phyloP scores from a whole-genome alignment of 2,888 invertebrate species.

The Ceratothoa steindachneri region DNA sequence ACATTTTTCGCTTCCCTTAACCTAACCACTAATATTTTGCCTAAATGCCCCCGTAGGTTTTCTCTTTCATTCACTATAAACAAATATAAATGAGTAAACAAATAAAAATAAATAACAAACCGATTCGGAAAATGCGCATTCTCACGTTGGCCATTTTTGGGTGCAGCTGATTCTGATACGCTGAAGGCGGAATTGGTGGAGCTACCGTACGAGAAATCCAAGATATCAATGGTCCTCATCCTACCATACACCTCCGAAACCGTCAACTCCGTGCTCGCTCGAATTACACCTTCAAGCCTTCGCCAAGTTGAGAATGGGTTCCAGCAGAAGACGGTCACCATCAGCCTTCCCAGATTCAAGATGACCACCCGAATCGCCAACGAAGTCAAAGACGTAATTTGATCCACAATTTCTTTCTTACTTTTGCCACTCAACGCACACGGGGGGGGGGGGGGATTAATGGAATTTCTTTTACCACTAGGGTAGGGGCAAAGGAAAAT shows the following conservation, averaged over 20 bases:
- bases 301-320: not conserved
- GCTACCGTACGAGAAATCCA: constrained; percentile 49
- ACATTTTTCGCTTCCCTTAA: too few species aligned
- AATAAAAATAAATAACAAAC: too few species aligned
- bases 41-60: too few species aligned
- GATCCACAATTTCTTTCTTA: too few species aligned
- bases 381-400: constrained; percentile 24
- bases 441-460: not conserved
- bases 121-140: too few species aligned
- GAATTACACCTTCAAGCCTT: not conserved
- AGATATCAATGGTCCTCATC: constrained; percentile 50
- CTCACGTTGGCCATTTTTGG: too few species aligned
- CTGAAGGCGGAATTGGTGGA: constrained; percentile 49
- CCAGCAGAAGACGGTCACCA: not conserved
- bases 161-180: constrained; percentile 49
- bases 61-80: too few species aligned
- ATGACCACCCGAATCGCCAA: constrained; percentile 17
- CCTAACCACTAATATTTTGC: too few species aligned
- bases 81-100: too few species aligned
- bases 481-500: too few species aligned
- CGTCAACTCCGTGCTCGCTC: not conserved
- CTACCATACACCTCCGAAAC: constrained; percentile 43
- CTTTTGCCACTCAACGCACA: too few species aligned
- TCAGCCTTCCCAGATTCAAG: constrained; percentile 23
- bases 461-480: too few species aligned